A percentile compares a stretch with the other conserved stretches of the same genome.
phyloP scores from a whole-genome alignment of 2,888 invertebrate genomes.

The Norana najaformis region DNA sequence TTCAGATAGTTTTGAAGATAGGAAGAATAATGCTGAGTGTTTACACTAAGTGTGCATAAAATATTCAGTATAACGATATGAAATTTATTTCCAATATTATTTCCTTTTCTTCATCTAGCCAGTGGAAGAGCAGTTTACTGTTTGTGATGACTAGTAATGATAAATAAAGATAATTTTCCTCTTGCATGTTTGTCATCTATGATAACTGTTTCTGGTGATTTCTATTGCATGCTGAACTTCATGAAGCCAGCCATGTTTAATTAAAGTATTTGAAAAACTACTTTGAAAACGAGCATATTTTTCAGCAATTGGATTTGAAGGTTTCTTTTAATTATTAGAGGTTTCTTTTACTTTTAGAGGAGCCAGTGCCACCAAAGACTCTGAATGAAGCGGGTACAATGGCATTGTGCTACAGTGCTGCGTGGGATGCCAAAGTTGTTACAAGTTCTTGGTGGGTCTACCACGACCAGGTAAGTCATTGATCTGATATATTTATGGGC shows the following conservation, averaged over 20 bases:
- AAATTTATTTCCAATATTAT: no score
- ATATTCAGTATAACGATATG: not conserved
- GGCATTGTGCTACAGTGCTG: slow-evolving; percentile 87
- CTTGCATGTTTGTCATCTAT: not conserved
- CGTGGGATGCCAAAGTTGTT: slow-evolving; percentile 97
- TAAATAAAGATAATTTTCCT: not conserved
- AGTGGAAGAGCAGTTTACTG: not conserved
- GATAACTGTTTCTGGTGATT: slow-evolving; percentile 68
- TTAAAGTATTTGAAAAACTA: no score
- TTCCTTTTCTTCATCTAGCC: no score
- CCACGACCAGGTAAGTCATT: slow-evolving; percentile 72
- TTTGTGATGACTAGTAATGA: not conserved
- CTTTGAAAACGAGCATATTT: slow-evolving; percentile 89
- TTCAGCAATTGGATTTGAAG: slow-evolving; percentile 53
- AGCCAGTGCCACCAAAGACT: slow-evolving; percentile 86
- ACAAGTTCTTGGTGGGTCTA: slow-evolving; percentile 97
- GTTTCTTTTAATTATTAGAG: slow-evolving; percentile 42
- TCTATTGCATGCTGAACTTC: slow-evolving; percentile 90
- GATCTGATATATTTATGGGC: not conserved
- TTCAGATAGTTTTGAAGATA: not conserved
- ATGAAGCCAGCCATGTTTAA: slow-evolving; percentile 66
- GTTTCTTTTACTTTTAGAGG: slow-evolving; percentile 46
- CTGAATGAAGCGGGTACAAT: slow-evolving; percentile 93
- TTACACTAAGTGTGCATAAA: not conserved
- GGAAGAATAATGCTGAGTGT: not conserved